phyloP scores from a whole-genome alignment of 2,113 vertebrate genomes.

The Paraplagusia blochii region DNA sequence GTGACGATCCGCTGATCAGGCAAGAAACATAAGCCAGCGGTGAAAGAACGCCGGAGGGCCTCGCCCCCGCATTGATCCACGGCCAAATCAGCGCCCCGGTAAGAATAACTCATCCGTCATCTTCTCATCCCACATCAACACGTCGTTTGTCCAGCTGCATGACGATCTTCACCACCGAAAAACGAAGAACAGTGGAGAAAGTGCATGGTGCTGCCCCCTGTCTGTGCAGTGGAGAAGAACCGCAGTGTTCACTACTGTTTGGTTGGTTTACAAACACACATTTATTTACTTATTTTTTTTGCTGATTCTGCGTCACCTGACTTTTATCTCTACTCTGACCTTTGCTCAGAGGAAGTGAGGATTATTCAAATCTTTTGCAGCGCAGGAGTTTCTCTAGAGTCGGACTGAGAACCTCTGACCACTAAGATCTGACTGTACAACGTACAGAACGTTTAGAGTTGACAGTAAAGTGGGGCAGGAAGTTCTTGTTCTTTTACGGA shows the following conservation, averaged over 20 bases:
- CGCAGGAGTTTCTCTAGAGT: slow-evolving; percentile 1
- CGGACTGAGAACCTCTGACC: too few species aligned
- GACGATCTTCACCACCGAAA: too few species aligned
- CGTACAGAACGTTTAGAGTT: neutral
- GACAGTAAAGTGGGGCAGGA: too few species aligned
- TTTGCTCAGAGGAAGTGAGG: slow-evolving; percentile 44
- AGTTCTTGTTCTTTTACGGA: too few species aligned
- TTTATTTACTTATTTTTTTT: neutral
- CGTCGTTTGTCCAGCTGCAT: neutral
- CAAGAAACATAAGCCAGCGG: too few species aligned
- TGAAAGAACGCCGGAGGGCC: neutral
- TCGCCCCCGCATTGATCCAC: too few species aligned
- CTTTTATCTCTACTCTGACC: slow-evolving; percentile 7
- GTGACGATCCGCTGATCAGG: too few species aligned
- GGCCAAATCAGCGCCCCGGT: too few species aligned
- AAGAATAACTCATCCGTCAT: neutral
- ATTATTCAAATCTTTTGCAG: slow-evolving; percentile 15
- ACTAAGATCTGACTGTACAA: too few species aligned
- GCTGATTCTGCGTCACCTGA: slow-evolving; percentile 15
- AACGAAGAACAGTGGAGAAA: too few species aligned
- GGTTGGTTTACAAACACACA: neutral
- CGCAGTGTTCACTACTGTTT: slow-evolving; percentile 12
- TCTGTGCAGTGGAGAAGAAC: slow-evolving; percentile 11
- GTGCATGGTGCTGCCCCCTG: too few species aligned
- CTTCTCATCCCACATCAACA: neutral